Evolutionary conservation across 2,888 invertebrate genomes (phyloP), one percentile per base, ranked within the genome.

Genomic region (Silvanus unidentatus): DNA sequence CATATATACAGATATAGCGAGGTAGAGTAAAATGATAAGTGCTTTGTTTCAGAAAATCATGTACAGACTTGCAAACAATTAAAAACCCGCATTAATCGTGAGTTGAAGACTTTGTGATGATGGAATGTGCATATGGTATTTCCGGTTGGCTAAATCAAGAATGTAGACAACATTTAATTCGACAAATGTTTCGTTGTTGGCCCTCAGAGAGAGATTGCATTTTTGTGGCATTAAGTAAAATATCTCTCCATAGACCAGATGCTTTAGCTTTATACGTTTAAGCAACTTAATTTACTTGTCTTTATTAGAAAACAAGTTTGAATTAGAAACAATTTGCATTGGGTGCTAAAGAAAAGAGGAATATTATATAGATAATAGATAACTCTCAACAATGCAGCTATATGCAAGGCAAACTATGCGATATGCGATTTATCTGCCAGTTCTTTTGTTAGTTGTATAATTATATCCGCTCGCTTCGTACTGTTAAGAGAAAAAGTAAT

Each of bases 61-160:
- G 45, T 49, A 49, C 45, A 49, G 48, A 49, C 52, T 49, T 43
- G 46, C 44, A 54, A 60, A 62, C 59, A 59, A 60, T 60, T 59
- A 58, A 59, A 54, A 59, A 53, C 60, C 61, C 61, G 60, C 63
- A 62, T 65, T 64, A 63, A 65, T 65, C 57, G 60, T 53, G 55
- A 55, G 59, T 58, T 58, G 61, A 62, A 64, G 60, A 63, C 60
- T 59, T 57, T 50, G 53, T 53, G 60, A 66, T 68, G 66, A 68
- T 66, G 65, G 62, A 68, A 70, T 66, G 66, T 66, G 63, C 65
- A 69, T 68, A 64, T 65, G 67, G 64, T 65, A 65, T 66, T 68
- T 66, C 59, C 66, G 61, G 63, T 63, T 64, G 64, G 66, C 57
- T 61, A 64, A 63, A 61, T 67, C 66, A 68, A 66, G 67, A 69